These are phyloP conservation scores for Mnemiopsis leidyi DNA, from an alignment of 37 sponge, comb jelly and placozoan genomes.

Conservation along the genomic window DNA sequence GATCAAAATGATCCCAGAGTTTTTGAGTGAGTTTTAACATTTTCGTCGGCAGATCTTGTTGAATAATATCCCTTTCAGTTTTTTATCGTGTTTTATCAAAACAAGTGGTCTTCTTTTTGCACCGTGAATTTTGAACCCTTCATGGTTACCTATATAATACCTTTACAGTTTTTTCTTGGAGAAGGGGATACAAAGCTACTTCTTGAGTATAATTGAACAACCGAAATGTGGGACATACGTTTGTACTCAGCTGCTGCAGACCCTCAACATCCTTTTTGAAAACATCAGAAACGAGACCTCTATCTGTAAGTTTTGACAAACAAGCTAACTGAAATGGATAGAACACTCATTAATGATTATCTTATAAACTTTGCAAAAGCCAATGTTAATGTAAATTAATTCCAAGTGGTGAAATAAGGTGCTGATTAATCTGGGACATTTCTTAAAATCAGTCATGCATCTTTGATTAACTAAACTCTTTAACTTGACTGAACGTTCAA, in stretches of 20 bases:
- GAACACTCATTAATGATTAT: neutral
- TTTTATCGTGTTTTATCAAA: no score
- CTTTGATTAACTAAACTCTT: no score
- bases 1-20: constrained; percentile 98
- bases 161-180: constrained; percentile 89
- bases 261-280: constrained; percentile 96
- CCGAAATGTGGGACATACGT: constrained; percentile 74
- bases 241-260: constrained; percentile 91
- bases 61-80: no score
- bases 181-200: constrained; percentile 92
- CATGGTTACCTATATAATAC: no score
- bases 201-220: constrained; percentile 82
- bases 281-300: constrained; percentile 95
- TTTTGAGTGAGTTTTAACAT: constrained; percentile 93
- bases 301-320: constrained; percentile 80
- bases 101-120: no score
- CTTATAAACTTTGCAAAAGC: neutral
- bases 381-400: neutral
- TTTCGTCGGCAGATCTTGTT: no score
- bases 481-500: no score
- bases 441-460: no score
- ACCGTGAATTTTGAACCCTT: no score
- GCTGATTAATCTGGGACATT: no score
- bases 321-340: neutral
- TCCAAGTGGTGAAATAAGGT: no score